Evolutionary conservation across 2,888 invertebrate species (phyloP), one percentile per base, ranked within the genome.

Genomic region (Anodontia alba): DNA sequence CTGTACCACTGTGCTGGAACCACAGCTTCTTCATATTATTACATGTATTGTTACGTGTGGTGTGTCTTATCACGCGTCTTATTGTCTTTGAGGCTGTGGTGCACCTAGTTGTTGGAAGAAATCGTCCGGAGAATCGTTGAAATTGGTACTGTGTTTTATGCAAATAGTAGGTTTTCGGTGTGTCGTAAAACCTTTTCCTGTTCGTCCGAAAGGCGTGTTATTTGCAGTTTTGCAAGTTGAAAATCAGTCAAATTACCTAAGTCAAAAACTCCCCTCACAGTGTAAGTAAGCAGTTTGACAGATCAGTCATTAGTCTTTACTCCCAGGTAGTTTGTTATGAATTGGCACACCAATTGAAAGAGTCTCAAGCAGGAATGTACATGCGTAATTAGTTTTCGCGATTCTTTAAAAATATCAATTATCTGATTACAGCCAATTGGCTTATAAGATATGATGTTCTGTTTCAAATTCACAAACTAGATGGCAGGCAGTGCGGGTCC

Each of bases 261-360:
- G 57, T 57, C 29, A 26, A 57, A 57, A 29, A 29, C 57, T 29
- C 57, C 57, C 57, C 57, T 57, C 57, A 57, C 57, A 17, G 57
- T 57, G 57, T 57, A 29, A 57, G 57, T 57, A 57, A 10, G 57
- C 57, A 57, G 57, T 57, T 57, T 57, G 29, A 3, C 17, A 23
- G 29, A 57, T 29, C 57, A 10, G 29, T 26, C 29, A 57, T 17
- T 17, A 57, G 17, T 3, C 29, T 26, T 26, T 26, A n/a, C n/a
- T n/a, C n/a, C n/a, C n/a, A n/a, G n/a, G n/a, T n/a, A n/a, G n/a
- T 26, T 10, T 57, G 26, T 26, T 23, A 26, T 57, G 17, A 26
- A 57, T 3, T 29, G 3, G 17, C 57, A 26, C 57, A 29, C 29
- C 29, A 26, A 26, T 29, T 57, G 3, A 23, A 29, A 29, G 57